Conservation (phyloP, 2,888 invertebrate genomes). For the Melinaea menophilus region DNA sequence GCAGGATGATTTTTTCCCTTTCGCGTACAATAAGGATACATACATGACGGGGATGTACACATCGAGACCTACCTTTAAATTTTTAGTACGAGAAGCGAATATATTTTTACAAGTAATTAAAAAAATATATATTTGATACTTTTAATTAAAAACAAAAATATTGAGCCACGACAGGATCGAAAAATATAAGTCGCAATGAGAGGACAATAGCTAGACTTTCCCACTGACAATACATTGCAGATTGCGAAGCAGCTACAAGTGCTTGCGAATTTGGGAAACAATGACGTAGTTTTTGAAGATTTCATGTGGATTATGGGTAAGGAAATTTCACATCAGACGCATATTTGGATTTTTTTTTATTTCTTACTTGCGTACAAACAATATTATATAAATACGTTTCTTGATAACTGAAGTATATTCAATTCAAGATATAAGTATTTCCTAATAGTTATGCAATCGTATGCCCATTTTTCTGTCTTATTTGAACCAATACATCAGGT, state of each 20-base stretch:
- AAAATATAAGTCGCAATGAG: neutral
- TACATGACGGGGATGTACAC: slow-evolving; percentile 48
- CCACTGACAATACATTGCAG: slow-evolving; percentile 33
- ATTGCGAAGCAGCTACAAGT: slow-evolving; percentile 60
- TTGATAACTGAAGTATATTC: no score
- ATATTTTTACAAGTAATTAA: slow-evolving; percentile 44
- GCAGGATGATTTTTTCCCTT: slow-evolving; percentile 92
- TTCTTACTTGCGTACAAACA: no score
- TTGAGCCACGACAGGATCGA: no score
- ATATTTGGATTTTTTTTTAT: no score
- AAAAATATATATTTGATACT: no score
- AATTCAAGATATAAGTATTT: no score
- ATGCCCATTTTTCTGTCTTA: neutral
- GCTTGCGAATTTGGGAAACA: slow-evolving; percentile 38
- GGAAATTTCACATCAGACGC: neutral
- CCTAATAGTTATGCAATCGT: neutral
- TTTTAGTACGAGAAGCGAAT: slow-evolving; percentile 46
- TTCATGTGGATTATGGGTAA: slow-evolving; percentile 55
- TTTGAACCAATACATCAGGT: slow-evolving; percentile 37
- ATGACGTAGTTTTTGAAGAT: slow-evolving; percentile 46
- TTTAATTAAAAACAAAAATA: no score
- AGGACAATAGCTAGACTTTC: neutral
- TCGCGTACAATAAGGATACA: slow-evolving; percentile 73
- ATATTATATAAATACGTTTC: no score
- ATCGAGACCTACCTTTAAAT: slow-evolving; percentile 50